phyloP scores from a whole-genome alignment of 2,888 invertebrate species.

The Oxyteleia sp. region DNA sequence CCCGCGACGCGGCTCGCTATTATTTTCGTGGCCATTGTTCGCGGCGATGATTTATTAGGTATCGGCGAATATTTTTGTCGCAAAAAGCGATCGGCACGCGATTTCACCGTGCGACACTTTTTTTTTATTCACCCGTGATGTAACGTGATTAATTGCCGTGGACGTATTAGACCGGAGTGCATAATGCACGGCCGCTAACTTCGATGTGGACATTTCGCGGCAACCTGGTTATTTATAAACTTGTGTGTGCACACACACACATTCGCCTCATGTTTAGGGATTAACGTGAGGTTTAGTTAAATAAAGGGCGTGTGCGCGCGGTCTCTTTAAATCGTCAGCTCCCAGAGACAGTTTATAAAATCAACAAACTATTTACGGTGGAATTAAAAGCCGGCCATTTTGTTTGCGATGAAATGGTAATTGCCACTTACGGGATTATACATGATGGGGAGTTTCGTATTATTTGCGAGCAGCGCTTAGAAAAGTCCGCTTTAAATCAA shows the following conservation, averaged over 20 bases:
- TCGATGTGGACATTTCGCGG: conserved; percentile 57
- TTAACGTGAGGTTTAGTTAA: conserved; percentile 36
- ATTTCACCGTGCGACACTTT: conserved; percentile 43
- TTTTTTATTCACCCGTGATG: conserved; percentile 58
- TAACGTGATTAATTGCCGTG: conserved; percentile 62
- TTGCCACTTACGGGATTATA: background rate
- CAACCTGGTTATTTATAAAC: conserved; percentile 56
- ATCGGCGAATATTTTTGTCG: conserved; percentile 15
- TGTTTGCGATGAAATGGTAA: background rate
- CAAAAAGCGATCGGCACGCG: conserved; percentile 27
- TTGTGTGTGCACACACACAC: conserved; percentile 23
- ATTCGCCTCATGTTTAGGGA: conserved; percentile 49
- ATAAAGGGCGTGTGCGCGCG: conserved; percentile 23
- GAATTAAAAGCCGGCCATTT: background rate
- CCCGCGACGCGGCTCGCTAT: background rate
- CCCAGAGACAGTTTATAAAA: conserved; percentile 3
- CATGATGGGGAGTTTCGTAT: no score
- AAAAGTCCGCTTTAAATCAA: no score
- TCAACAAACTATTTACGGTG: conserved; percentile 23
- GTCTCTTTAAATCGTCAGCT: background rate
- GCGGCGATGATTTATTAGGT: conserved; percentile 29
- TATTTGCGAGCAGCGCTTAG: no score
- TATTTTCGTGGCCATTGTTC: conserved; percentile 20
- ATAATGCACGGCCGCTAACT: conserved; percentile 59
- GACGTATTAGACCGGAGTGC: conserved; percentile 60